Evolutionary conservation across 2,113 vertebrate genomes (phyloP).

Genomic region (Gadus macrocephalus): DNA sequence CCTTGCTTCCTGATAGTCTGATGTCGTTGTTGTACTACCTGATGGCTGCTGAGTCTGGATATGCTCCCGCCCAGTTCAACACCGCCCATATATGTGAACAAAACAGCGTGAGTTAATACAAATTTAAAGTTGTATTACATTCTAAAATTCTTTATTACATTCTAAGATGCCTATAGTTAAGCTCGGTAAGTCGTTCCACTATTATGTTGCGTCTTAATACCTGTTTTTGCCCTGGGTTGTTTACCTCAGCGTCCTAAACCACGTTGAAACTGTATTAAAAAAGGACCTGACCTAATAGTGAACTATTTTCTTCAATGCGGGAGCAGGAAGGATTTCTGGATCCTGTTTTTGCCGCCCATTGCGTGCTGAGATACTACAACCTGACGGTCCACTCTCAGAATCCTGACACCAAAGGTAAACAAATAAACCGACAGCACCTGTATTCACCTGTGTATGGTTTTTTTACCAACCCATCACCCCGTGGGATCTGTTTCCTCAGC

Average conservation of each 20-base stretch:
- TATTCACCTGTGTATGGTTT: neutral
- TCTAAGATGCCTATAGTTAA: neutral
- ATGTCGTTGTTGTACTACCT: slow-evolving; percentile 68
- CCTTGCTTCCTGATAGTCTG: slow-evolving; percentile 54
- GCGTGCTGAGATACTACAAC: slow-evolving; percentile 73
- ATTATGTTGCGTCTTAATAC: too few species aligned
- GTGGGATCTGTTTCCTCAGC: slow-evolving; percentile 49
- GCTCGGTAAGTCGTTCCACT: too few species aligned
- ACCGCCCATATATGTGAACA: slow-evolving; percentile 73
- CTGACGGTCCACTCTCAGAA: slow-evolving; percentile 63
- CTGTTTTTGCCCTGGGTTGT: too few species aligned
- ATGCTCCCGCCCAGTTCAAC: slow-evolving; percentile 73
- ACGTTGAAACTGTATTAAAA: too few species aligned
- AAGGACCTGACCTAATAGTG: too few species aligned
- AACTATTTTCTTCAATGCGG: neutral
- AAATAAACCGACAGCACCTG: neutral
- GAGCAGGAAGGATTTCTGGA: slow-evolving; percentile 59
- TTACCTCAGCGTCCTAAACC: too few species aligned
- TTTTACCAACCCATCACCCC: neutral
- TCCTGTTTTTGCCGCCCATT: slow-evolving; percentile 48
- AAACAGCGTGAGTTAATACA: slow-evolving; percentile 61
- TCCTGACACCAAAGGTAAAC: slow-evolving; percentile 66
- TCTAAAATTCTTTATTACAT: too few species aligned
- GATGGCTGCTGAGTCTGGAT: slow-evolving; percentile 72
- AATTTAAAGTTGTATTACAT: too few species aligned